A percentile compares a stretch with the other conserved stretches of the same genome.
Conservation (phyloP, 2,113 vertebrate genomes). For the Malurus melanocephalus region DNA sequence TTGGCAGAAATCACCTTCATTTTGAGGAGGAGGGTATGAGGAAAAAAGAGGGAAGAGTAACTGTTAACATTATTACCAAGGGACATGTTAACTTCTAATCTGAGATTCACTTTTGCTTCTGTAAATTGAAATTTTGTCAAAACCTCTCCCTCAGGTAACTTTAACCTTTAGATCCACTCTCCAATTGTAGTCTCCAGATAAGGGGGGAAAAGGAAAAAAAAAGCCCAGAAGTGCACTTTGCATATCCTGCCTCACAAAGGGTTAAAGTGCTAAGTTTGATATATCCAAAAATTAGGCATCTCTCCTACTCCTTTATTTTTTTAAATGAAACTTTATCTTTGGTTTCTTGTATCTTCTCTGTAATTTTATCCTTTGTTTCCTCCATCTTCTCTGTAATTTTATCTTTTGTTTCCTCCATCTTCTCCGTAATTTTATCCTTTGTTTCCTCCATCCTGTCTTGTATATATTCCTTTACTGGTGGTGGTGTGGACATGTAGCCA, state of each 20-base stretch:
- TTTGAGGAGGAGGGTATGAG: neutral
- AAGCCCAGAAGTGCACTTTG: slow-evolving; percentile 27
- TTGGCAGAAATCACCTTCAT: neutral
- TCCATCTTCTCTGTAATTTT: slow-evolving; percentile 85
- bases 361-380: slow-evolving; percentile 79
- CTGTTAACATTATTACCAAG: neutral
- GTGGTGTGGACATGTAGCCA: slow-evolving; percentile 90
- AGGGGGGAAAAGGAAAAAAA: neutral
- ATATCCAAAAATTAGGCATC: slow-evolving; percentile 6
- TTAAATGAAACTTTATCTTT: slow-evolving; percentile 93
- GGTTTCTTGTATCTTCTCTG: slow-evolving; percentile 90
- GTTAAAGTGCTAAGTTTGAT: slow-evolving; percentile 55
- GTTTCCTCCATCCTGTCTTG: slow-evolving; percentile 89
- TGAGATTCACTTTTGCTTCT: neutral
- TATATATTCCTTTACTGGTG: slow-evolving; percentile 90
- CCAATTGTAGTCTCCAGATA: neutral
- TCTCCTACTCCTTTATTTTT: slow-evolving; percentile 84
- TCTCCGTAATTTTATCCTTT: slow-evolving; percentile 79
- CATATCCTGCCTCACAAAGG: slow-evolving; percentile 41
- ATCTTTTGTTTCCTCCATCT: slow-evolving; percentile 81
- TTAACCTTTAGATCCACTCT: slow-evolving; percentile 42
- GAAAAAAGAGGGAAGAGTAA: neutral
- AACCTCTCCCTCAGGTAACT: neutral
- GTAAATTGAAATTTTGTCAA: neutral
- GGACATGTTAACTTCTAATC: neutral